These are phyloP conservation scores for Papilio dardanus DNA, from an alignment of 1,140 invertebrate species.

Conservation along the genomic window DNA sequence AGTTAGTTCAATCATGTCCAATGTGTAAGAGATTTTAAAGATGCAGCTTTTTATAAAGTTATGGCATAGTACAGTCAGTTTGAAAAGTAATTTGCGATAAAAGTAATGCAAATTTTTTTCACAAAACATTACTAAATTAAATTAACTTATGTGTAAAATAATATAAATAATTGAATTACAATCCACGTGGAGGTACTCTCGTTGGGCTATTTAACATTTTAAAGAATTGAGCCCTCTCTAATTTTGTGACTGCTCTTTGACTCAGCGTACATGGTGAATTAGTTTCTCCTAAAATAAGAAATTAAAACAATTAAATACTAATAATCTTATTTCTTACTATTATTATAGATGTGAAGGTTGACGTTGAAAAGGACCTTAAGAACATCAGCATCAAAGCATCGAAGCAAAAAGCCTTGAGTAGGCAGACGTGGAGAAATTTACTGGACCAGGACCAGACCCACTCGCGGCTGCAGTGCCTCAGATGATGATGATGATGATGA, in stretches of 20 bases:
- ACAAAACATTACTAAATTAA: neutral
- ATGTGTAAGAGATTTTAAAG: too few species aligned
- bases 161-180: constrained; percentile 18
- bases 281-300: neutral
- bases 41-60: too few species aligned
- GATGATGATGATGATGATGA: too few species aligned
- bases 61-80: neutral
- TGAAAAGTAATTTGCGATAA: neutral
- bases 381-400: too few species aligned
- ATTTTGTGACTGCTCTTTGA: constrained; percentile 38
- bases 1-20: too few species aligned
- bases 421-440: too few species aligned
- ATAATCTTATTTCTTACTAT: neutral
- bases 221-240: constrained; percentile 50
- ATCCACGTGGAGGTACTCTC: constrained; percentile 16
- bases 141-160: neutral
- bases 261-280: constrained; percentile 1
- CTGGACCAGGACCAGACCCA: too few species aligned
- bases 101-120: neutral
- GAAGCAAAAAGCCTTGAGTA: too few species aligned
- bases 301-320: neutral
- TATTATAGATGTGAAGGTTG: too few species aligned
- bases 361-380: too few species aligned
- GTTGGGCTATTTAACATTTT: constrained; percentile 43
- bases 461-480: too few species aligned